Conservation (phyloP, 2,113 vertebrate species). For the Gymnocephalus cernua region DNA sequence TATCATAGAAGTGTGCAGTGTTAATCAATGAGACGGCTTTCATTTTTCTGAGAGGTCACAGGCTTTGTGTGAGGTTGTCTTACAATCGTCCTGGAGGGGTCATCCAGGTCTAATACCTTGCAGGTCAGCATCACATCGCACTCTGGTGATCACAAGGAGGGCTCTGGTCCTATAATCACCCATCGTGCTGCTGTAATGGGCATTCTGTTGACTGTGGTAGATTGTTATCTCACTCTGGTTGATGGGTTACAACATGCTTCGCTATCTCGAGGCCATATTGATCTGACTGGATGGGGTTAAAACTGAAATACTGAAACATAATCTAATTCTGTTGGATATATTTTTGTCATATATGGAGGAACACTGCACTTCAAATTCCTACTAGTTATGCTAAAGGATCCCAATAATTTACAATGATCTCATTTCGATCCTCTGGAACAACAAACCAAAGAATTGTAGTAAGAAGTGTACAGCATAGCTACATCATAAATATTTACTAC, state of each 20-base stretch:
- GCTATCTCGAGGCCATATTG: slow-evolving; percentile 47
- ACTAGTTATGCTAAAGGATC: neutral
- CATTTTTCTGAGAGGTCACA: slow-evolving; percentile 42
- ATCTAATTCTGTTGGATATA: neutral
- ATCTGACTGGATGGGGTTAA: slow-evolving; percentile 39
- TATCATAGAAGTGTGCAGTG: slow-evolving; percentile 29
- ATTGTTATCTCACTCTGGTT: slow-evolving; percentile 55
- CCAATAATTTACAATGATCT: slow-evolving; percentile 10
- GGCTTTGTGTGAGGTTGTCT: slow-evolving; percentile 33
- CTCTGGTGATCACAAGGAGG: slow-evolving; percentile 41
- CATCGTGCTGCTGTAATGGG: slow-evolving; percentile 63
- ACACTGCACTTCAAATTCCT: neutral
- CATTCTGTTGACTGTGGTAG: slow-evolving; percentile 72
- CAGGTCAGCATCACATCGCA: slow-evolving; percentile 27
- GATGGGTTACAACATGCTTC: slow-evolving; percentile 61
- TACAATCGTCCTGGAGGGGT: slow-evolving; percentile 43
- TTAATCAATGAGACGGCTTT: slow-evolving; percentile 60
- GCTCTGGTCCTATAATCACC: slow-evolving; percentile 59
- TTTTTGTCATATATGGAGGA: neutral
- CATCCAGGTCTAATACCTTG: slow-evolving; percentile 51
- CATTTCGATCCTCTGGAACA: slow-evolving; percentile 10
- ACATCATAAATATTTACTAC: slow-evolving; percentile 18
- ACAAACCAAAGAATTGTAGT: neutral
- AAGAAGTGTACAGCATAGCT: neutral
- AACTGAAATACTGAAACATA: neutral